Evolutionary conservation across 2,113 vertebrate species (phyloP).

Genomic region (Phasianus colchicus): DNA sequence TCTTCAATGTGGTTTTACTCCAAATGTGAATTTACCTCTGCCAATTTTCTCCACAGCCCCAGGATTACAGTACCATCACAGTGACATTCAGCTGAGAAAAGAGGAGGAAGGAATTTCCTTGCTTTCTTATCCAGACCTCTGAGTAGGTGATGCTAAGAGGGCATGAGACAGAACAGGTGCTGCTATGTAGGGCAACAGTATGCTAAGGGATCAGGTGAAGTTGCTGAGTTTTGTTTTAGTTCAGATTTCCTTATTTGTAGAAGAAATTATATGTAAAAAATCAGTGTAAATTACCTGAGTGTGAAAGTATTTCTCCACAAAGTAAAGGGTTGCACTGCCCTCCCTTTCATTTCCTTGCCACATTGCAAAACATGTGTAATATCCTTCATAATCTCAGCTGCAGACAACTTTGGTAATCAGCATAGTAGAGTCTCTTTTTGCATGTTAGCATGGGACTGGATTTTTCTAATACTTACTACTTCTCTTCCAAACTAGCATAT

Average conservation of each 20-base stretch:
- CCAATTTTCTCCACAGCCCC: neutral
- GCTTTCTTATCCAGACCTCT: slow-evolving; percentile 21
- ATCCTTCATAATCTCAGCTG: neutral
- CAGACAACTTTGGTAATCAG: neutral
- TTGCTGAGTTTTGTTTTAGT: neutral
- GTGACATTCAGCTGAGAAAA: slow-evolving; percentile 7
- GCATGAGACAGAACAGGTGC: neutral
- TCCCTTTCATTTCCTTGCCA: neutral
- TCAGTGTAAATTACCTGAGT: neutral
- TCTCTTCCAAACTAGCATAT: neutral
- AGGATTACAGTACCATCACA: neutral
- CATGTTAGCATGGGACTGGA: neutral
- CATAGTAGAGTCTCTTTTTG: neutral
- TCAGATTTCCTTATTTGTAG: neutral
- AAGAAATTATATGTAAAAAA: neutral
- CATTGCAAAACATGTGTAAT: neutral
- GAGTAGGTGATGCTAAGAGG: slow-evolving; percentile 12
- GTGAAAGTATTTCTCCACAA: neutral
- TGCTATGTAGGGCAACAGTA: neutral
- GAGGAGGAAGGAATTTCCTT: slow-evolving; percentile 45
- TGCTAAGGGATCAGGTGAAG: neutral
- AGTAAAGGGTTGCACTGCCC: neutral
- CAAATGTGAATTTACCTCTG: neutral
- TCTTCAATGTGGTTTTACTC: neutral
- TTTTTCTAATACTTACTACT: neutral